Base-by-base conservation (phyloP, 2,113 vertebrate species). In the Trogon melanurus region DNA sequence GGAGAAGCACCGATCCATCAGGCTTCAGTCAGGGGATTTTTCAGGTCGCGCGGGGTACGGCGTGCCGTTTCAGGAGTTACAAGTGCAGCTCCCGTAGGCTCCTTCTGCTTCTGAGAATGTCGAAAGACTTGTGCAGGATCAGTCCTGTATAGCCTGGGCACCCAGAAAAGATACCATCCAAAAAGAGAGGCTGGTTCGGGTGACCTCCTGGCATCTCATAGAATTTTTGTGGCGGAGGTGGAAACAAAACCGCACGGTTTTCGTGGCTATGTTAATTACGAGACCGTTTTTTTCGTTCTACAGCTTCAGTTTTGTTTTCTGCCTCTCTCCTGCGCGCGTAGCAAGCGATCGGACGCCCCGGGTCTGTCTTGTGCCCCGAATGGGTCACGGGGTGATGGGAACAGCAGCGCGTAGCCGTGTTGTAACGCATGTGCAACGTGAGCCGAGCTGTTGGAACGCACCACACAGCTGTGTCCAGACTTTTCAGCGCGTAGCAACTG, bases 311-410 rank as follows among this genome's bases (percentile, higher is more conserved):
- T 62, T 75, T 79, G 53, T 82, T 93, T 88, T 89, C 54, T 72
- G 13, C 75, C 32, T 88, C 54, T 85, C 26, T 66, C 27, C 16
- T 48, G 32, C 30, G 38, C 57, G 14, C 38, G 32, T 79, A 91
- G 48, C 18, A 65, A 82, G 47, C 25, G 21, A 30, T 61, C 13
- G 0, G 64, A 3, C 19, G 66, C 62, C 85, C 64, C 78, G 48
- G 56, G 22, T 93, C 74, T 75, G 1, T 56, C 22, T 60, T 74
- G 74, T 75, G 62, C 67, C 10, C 1, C 30, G 80, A 36, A 66
- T 92, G 93, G 92, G 73, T 95, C 93, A 84, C 25, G 72, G 41
- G 64, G 30, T 66, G 70, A 23, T 85, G 90, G 92, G 58, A 89
- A 32, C 16, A 48, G 85, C 84, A 89, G 6, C 14, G 4, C 1